Evolutionary conservation across 2,888 invertebrate genomes (phyloP).

Genomic region (Lochmaea crataegi): DNA sequence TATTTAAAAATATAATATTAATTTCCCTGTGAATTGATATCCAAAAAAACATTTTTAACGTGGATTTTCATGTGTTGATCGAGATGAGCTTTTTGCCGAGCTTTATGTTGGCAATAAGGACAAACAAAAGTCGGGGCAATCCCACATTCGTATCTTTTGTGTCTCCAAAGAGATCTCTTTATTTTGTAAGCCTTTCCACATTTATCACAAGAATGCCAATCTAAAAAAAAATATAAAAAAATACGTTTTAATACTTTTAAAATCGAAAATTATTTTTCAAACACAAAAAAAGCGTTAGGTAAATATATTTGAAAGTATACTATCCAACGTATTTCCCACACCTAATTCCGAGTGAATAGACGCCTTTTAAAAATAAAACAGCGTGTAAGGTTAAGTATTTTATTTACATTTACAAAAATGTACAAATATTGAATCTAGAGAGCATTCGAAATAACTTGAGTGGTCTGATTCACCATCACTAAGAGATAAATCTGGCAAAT

Average conservation of each 20-base stretch:
- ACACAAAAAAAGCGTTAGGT: background rate
- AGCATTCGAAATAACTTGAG: too few relatives aligned
- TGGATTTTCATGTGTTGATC: constrained; percentile 29
- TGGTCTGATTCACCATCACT: too few relatives aligned
- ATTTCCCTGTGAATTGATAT: background rate
- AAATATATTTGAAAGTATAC: too few relatives aligned
- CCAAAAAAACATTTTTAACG: background rate
- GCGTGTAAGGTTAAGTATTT: too few relatives aligned
- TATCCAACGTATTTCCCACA: background rate
- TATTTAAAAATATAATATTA: background rate
- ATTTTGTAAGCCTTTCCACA: constrained; percentile 37
- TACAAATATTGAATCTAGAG: too few relatives aligned
- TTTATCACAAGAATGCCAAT: constrained; percentile 19
- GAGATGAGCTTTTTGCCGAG: constrained; percentile 34
- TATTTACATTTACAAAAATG: too few relatives aligned
- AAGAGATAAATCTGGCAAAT: too few relatives aligned
- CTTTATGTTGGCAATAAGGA: constrained; percentile 31
- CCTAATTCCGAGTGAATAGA: background rate
- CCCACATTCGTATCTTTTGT: constrained; percentile 52
- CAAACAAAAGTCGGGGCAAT: constrained; percentile 48
- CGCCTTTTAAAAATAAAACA: too few relatives aligned
- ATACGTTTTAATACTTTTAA: background rate
- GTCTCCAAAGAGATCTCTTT: constrained; percentile 45
- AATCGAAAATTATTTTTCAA: background rate
- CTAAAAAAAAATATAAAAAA: constrained; percentile 21